Evolutionary conservation across 2,888 invertebrate genomes (phyloP).

Genomic region (Helleia helle): DNA sequence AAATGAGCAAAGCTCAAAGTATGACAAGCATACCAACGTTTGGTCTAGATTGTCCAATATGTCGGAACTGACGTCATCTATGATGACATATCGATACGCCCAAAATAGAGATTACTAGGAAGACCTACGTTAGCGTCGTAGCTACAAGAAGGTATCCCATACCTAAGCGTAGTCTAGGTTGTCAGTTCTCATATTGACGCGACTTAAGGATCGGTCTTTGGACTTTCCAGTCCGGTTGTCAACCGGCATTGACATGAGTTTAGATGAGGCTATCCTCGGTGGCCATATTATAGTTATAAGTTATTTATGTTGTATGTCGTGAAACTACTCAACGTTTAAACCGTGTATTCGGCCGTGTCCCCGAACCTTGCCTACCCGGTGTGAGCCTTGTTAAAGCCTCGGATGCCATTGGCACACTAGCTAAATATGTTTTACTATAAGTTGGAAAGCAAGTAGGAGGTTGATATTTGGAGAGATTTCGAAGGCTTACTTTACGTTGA

Average conservation of each 20-base stretch:
- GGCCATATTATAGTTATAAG: slow-evolving; percentile 36
- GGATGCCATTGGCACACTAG: slow-evolving; percentile 24
- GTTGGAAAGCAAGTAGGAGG: not conserved
- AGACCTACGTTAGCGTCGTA: too few relatives aligned
- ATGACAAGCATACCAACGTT: too few relatives aligned
- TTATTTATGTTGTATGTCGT: slow-evolving; percentile 46
- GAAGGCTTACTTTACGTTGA: too few relatives aligned
- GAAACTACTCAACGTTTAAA: slow-evolving; percentile 20
- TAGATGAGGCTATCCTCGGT: slow-evolving; percentile 25
- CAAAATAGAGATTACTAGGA: too few relatives aligned
- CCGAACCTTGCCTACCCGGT: slow-evolving; percentile 23
- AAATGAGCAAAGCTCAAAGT: too few relatives aligned
- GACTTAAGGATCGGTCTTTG: slow-evolving; percentile 20
- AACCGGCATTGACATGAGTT: slow-evolving; percentile 21
- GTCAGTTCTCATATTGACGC: slow-evolving; percentile 14
- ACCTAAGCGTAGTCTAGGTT: slow-evolving; percentile 20
- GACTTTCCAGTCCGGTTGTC: slow-evolving; percentile 22
- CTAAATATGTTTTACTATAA: slow-evolving; percentile 3
- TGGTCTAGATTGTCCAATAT: too few relatives aligned
- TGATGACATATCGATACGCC: too few relatives aligned
- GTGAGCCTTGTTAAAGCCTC: slow-evolving; percentile 47
- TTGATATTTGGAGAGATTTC: too few relatives aligned
- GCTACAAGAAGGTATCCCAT: too few relatives aligned
- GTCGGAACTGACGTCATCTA: too few relatives aligned
- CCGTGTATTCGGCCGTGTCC: slow-evolving; percentile 19